Percentiles rank a stretch among this genome's conserved stretches.
phyloP scores from a whole-genome alignment of 1,140 invertebrate species.

The Hylyphantes graminicola region DNA sequence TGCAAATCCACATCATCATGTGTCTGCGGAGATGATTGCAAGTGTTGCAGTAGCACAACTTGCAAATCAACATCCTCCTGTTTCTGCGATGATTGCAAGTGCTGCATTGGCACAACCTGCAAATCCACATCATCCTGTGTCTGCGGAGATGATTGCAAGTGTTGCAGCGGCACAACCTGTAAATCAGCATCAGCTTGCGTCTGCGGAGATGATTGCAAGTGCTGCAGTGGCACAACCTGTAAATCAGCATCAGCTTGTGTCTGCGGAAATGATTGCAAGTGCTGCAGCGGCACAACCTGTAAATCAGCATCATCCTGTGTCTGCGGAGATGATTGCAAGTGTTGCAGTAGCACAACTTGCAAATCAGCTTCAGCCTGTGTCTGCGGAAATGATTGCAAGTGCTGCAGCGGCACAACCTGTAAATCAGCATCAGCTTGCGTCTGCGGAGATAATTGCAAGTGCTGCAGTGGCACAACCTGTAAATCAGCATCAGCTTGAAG shows the following conservation, averaged over 20 bases:
- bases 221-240: neutral
- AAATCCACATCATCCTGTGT: neutral
- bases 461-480: neutral
- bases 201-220: neutral
- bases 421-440: neutral
- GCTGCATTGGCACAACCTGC: neutral
- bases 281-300: neutral
- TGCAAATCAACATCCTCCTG: neutral
- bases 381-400: neutral
- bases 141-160: neutral
- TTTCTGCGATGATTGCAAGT: neutral
- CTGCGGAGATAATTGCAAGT: neutral
- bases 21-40: neutral
- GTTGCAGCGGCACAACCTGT: neutral
- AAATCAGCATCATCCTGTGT: neutral
- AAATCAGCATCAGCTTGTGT: neutral
- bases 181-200: neutral
- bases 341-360: neutral
- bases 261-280: constrained; percentile 1
- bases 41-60: neutral
- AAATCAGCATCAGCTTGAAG: neutral
- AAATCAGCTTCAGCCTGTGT: neutral
- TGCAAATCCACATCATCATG: neutral
- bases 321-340: neutral
- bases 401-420: neutral